Percentiles rank a stretch among this genome's conserved stretches.
phyloP scores from a whole-genome alignment of 2,888 invertebrate genomes.

The Lasius platythorax region DNA sequence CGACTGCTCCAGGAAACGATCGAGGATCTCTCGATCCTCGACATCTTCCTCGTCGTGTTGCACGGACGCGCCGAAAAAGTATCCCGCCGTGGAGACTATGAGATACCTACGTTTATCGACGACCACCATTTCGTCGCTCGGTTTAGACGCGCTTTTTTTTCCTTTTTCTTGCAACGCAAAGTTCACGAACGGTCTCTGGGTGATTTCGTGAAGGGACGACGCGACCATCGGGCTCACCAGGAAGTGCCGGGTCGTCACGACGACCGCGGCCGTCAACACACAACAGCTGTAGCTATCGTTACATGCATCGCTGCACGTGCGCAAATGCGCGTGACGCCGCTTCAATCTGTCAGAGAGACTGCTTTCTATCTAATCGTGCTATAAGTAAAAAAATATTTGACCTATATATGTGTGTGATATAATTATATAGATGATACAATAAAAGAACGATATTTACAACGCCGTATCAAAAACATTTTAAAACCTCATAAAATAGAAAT shows the following conservation, averaged over 20 bases:
- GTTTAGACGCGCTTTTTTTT: not conserved
- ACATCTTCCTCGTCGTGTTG: slow-evolving; percentile 57
- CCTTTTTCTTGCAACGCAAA: not conserved
- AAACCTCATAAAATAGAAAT: too few species aligned
- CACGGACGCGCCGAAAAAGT: slow-evolving; percentile 79
- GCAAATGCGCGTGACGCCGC: slow-evolving; percentile 35
- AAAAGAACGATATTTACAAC: not conserved
- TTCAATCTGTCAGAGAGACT: slow-evolving; percentile 16
- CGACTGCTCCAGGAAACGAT: slow-evolving; percentile 80
- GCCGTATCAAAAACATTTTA: not conserved
- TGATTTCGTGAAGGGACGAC: not conserved
- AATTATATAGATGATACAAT: not conserved
- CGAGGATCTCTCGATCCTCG: slow-evolving; percentile 73
- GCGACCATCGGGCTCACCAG: slow-evolving; percentile 11
- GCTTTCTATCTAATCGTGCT: slow-evolving; percentile 12
- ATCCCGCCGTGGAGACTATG: slow-evolving; percentile 81
- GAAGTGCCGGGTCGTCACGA: slow-evolving; percentile 63
- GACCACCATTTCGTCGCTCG: slow-evolving; percentile 62
- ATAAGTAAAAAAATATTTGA: not conserved
- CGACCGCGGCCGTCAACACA: slow-evolving; percentile 69
- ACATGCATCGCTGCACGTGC: slow-evolving; percentile 56
- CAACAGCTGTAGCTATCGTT: slow-evolving; percentile 53
- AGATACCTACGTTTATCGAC: slow-evolving; percentile 78
- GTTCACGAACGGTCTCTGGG: not conserved
- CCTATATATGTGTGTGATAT: not conserved